Evolutionary conservation across 1,140 invertebrate genomes (phyloP).

Genomic region (Ganaspis sp.): DNA sequence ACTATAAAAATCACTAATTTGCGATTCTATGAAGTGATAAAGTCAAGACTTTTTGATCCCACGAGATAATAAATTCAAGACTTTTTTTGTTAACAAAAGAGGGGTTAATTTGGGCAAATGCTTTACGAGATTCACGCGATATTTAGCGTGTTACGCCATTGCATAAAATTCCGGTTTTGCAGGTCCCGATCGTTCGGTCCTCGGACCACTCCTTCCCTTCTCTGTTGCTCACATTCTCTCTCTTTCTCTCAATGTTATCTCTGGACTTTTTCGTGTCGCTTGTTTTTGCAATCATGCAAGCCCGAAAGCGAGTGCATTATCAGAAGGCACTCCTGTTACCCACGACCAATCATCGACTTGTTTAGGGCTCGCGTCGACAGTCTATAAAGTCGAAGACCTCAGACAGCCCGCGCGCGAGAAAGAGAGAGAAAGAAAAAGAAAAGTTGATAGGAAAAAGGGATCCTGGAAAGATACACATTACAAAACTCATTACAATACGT

Average conservation of each 20-base stretch:
- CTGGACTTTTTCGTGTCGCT: slow-evolving; percentile 49
- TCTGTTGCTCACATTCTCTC: slow-evolving; percentile 50
- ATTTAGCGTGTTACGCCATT: slow-evolving; percentile 71
- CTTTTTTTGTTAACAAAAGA: no score
- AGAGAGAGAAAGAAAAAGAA: not conserved
- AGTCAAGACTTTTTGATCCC: no score
- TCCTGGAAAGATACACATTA: not conserved
- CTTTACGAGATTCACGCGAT: slow-evolving; percentile 41
- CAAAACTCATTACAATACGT: slow-evolving; percentile 2
- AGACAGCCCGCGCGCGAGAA: not conserved
- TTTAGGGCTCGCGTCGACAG: slow-evolving; percentile 48
- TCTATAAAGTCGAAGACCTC: slow-evolving; percentile 7
- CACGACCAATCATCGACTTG: slow-evolving; percentile 60
- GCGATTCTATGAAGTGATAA: no score
- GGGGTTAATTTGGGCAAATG: not conserved
- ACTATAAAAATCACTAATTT: no score
- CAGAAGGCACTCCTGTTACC: slow-evolving; percentile 51
- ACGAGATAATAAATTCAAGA: no score
- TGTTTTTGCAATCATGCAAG: slow-evolving; percentile 55
- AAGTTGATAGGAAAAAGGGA: not conserved
- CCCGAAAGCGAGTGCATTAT: slow-evolving; percentile 60
- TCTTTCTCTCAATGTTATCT: slow-evolving; percentile 31
- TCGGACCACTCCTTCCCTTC: slow-evolving; percentile 47
- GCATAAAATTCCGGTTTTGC: slow-evolving; percentile 74
- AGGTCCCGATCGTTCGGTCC: slow-evolving; percentile 58